Percentiles rank a stretch among this genome's conserved stretches.
phyloP scores from a whole-genome alignment of 2,113 vertebrate species.

The Laterallus jamaicensis region DNA sequence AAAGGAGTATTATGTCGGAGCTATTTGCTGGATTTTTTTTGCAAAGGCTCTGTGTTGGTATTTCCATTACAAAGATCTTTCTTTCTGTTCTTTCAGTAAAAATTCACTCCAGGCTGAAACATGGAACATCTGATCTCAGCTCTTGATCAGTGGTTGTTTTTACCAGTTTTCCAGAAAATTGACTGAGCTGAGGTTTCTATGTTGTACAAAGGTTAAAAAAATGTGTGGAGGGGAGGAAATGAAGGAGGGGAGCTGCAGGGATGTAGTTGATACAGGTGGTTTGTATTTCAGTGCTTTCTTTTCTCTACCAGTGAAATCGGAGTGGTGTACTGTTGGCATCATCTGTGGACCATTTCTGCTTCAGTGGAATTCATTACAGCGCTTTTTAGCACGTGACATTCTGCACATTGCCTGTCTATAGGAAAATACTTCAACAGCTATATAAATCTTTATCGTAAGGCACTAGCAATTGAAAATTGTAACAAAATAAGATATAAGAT shows the following conservation, averaged over 20 bases:
- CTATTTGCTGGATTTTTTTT: not conserved
- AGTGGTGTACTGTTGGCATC: not conserved
- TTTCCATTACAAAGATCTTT: constrained; percentile 36
- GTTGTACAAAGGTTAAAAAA: constrained; percentile 36
- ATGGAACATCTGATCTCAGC: not conserved
- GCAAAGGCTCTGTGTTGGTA: not conserved
- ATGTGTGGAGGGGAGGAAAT: not conserved
- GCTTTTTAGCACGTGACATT: not conserved
- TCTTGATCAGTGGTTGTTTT: constrained; percentile 36
- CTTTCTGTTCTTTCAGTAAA: constrained; percentile 41
- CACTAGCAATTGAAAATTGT: not conserved
- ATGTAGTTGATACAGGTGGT: not conserved
- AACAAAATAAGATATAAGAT: not conserved
- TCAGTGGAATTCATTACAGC: not conserved
- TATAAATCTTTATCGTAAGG: not conserved
- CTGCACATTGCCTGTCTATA: not conserved
- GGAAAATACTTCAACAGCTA: not conserved
- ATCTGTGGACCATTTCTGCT: not conserved
- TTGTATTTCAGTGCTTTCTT: not conserved
- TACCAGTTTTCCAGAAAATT: constrained; percentile 51
- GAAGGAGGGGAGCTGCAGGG: not conserved
- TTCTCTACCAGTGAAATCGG: not conserved
- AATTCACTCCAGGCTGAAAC: constrained; percentile 22
- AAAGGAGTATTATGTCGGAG: not conserved
- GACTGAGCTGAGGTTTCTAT: constrained; percentile 39